These are phyloP conservation scores for Amblyraja radiata DNA, from an alignment of 2,797 vertebrate species.

Conservation along the genomic window DNA sequence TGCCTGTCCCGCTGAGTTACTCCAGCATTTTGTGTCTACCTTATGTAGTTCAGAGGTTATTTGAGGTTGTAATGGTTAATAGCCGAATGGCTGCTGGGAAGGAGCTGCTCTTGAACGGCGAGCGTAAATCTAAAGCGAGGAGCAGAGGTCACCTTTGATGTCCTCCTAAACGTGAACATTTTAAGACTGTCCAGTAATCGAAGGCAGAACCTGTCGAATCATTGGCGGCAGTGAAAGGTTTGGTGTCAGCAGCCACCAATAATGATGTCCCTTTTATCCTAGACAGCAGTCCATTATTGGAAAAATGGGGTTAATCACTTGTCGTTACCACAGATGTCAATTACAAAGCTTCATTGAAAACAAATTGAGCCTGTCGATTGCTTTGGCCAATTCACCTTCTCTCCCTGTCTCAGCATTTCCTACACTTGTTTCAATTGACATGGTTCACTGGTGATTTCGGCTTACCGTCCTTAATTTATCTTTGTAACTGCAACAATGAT, in stretches of 20 bases:
- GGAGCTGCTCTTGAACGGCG: no score
- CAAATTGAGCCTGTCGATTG: background rate
- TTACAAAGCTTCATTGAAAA: background rate
- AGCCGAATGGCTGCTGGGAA: no score
- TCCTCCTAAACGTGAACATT: background rate
- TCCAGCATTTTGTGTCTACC: no score
- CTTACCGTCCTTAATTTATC: slow-evolving; percentile 63
- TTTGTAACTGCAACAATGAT: slow-evolving; percentile 68
- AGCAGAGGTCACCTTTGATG: background rate
- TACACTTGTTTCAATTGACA: background rate
- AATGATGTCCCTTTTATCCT: background rate
- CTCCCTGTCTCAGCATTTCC: background rate
- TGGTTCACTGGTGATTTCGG: background rate
- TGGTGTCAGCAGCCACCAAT: background rate
- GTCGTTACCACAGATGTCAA: background rate
- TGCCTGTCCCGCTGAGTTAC: no score
- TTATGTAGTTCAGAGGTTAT: no score
- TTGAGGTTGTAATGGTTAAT: no score
- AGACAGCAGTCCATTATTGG: background rate
- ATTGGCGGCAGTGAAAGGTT: background rate
- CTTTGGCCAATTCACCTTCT: background rate
- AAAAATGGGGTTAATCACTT: background rate
- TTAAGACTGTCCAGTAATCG: background rate
- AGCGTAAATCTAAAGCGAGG: background rate
- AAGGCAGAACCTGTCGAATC: background rate